phyloP scores from a whole-genome alignment of 2,888 invertebrate species.

The Plemyria rubiginata region DNA sequence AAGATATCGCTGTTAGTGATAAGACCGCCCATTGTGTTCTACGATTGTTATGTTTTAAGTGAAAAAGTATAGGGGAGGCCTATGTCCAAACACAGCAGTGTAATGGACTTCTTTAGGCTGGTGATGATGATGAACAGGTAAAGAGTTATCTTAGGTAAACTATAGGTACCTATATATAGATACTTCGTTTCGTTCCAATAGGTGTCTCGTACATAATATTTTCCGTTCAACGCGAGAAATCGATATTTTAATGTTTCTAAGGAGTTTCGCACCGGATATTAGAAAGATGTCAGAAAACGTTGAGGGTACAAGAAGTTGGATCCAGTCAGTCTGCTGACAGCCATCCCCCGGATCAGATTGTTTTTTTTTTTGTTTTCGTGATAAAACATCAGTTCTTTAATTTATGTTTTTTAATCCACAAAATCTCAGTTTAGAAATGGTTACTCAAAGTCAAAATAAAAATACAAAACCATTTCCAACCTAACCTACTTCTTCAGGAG shows the following conservation, averaged over 20 bases:
- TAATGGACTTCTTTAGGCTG: no score
- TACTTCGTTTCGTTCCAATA: not conserved
- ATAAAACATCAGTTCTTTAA: not conserved
- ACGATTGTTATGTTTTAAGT: no score
- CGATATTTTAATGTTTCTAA: slow-evolving; percentile 17
- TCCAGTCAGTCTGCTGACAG: slow-evolving; percentile 3
- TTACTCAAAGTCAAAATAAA: not conserved
- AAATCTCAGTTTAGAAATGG: no score
- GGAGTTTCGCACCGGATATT: slow-evolving; percentile 27
- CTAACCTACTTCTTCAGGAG: no score
- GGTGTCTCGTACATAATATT: not conserved
- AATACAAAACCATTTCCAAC: not conserved
- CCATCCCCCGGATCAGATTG: not conserved
- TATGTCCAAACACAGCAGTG: no score
- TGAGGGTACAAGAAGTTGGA: slow-evolving; percentile 1
- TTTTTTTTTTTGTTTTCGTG: not conserved
- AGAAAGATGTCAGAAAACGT: slow-evolving; percentile 26
- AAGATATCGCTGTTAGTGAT: no score
- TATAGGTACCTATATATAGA: not conserved
- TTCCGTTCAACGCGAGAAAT: slow-evolving; percentile 3
- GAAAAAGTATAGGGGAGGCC: no score
- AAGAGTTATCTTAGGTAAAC: no score
- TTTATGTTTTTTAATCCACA: not conserved
- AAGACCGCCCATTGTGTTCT: no score
- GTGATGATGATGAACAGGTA: no score